These are phyloP conservation scores for Brachymystax lenok DNA, from an alignment of 2,797 vertebrate species.

Conservation along the genomic window DNA sequence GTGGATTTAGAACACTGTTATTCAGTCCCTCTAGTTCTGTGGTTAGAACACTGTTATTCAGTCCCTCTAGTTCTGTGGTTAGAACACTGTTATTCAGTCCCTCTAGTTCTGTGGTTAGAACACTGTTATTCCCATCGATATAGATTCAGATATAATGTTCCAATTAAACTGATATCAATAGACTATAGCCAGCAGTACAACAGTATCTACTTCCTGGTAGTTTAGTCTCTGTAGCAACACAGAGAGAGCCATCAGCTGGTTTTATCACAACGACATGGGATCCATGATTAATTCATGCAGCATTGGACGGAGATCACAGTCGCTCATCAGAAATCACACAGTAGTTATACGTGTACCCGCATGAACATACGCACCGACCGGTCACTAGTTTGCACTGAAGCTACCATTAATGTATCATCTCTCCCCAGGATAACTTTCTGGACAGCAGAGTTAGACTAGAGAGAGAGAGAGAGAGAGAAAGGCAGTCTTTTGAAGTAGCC, in stretches of 20 bases:
- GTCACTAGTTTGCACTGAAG: not conserved
- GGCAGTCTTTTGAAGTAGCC: no score
- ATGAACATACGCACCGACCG: not conserved
- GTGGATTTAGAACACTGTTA: no score
- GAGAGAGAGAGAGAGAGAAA: not conserved
- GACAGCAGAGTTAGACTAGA: not conserved
- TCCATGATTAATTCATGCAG: conserved; percentile 20
- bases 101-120: no score
- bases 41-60: no score
- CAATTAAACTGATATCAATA: no score
- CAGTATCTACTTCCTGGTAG: not conserved
- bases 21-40: no score
- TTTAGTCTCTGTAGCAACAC: not conserved
- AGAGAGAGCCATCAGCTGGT: not conserved
- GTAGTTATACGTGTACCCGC: not conserved
- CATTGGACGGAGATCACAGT: not conserved
- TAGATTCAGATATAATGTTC: no score
- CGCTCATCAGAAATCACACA: conserved; percentile 1
- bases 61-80: no score
- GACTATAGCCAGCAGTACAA: not conserved
- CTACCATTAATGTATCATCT: not conserved
- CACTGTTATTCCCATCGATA: no score
- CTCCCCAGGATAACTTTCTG: not conserved
- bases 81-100: no score
- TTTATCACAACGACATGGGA: conserved; percentile 5